Evolutionary conservation across 30 jellyfish, hydroid and myxozoan genomes (phyloP), one percentile per base, ranked within the genome.

Genomic region (Euphysa ruthae): DNA sequence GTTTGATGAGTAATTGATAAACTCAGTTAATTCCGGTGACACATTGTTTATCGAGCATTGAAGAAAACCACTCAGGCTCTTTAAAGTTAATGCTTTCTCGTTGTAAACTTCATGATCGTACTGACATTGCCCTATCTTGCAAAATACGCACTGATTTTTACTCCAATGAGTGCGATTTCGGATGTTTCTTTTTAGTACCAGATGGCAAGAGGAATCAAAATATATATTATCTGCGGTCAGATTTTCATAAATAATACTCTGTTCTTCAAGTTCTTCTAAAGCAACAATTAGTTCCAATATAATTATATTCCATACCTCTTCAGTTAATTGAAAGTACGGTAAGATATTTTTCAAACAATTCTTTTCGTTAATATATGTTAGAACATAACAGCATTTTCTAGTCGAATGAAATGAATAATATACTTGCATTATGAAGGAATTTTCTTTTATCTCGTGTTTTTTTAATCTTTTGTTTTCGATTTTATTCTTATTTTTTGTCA

Each of bases 201-300:
- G 89, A 55, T 82, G 94, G 1, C 94, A 88, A 20, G 74, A 32
- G 43, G 31, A 27, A 51, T 82, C 94, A 28, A 82, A 58, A 15
- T 28, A 46, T 2, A 82, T 57, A 61, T 74, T 69, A 35, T 69
- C 81, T 31, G 52, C 63, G 63, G 32, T 34, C 7, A 82, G 34
- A 0, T 49, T 32, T 42, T 66, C 56, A 49, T 82, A 82, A 1
- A 71, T 50, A 25, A 74, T 54, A 43, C 61, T 43, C 35, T 49
- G 43, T 0, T 69, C 60, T 26, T 82, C 92, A 15, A 82, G 78
- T 16, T 61, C 65, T 19, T 74, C 62, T 50, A 82, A 43, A 4
- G 95, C 91, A 20, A 63, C 44, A 23, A 82, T 6, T 24, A 82
- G 57, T 33, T 82, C 85, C 1, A 82, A 71, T 1, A 65, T 52